phyloP scores from a whole-genome alignment of 2,113 vertebrate genomes.

The Bos indicus region DNA sequence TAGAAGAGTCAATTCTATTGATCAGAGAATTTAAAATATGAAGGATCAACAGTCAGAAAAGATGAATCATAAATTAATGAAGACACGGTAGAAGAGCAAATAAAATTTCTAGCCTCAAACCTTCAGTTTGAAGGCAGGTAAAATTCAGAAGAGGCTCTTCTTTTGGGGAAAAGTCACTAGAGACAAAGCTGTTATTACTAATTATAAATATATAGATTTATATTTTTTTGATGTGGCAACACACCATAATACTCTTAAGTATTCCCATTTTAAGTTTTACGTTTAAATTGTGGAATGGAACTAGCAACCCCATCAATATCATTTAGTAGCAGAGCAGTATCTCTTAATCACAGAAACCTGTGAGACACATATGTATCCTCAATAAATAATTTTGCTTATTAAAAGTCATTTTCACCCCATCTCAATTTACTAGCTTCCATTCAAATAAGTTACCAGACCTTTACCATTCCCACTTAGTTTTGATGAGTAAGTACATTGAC shows the following conservation, averaged over 20 bases:
- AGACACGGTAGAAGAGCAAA: not conserved
- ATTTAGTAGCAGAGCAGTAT: not conserved
- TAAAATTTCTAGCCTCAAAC: not conserved
- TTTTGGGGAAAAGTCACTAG: not conserved
- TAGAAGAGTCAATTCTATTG: not conserved
- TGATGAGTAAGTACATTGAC: not conserved
- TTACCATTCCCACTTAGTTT: not conserved
- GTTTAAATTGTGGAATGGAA: not conserved
- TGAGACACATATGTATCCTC: not conserved
- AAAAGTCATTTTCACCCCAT: not conserved
- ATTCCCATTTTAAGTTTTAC: not conserved
- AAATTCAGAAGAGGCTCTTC: not conserved
- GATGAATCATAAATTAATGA: not conserved
- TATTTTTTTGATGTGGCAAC: not conserved
- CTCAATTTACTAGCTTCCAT: not conserved
- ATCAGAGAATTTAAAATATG: conserved; percentile 1
- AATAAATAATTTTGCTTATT: not conserved
- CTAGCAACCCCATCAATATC: not conserved
- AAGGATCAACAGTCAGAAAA: not conserved
- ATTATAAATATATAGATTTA: not conserved
- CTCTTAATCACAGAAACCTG: not conserved
- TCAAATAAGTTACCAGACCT: not conserved
- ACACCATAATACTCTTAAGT: not conserved
- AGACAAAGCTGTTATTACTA: not conserved
- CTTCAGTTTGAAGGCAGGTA: not conserved